Base-by-base conservation (phyloP, 2,113 vertebrate species). In the Rhineura floridana region DNA sequence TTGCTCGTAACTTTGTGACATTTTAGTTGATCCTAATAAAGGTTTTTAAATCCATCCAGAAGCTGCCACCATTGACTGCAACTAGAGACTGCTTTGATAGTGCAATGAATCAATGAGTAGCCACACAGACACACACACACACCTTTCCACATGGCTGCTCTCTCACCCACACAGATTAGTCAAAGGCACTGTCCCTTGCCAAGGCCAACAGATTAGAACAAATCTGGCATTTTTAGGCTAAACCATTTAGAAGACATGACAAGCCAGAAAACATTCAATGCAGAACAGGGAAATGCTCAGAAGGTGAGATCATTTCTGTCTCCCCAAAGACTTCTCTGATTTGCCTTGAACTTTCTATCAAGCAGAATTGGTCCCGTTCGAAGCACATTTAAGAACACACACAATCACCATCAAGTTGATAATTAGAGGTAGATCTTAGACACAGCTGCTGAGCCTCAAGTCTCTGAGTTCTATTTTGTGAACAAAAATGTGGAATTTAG, bases 241-340 rank as follows among this genome's bases (percentile, higher is more conserved):
- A 81, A 3, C 23, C 70, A 48, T 62, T 91, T 50, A 52, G 19
- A 87, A 87, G 0, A 87, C 23, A 77, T 42, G 15, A 83, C 15
- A 46, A 36, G 50, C 67, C 85, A 89, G 90, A 87, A 88, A 89
- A 25, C 88, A 78, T 17, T 86, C 67, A 88, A n/a, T 63, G 25
- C 10, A 87, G 73, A 80, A 88, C 50, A 44, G 10, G 87, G 77
- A 87, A 91, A 87, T 13, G 62, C 84, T 69, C 46, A 30, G 79
- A 81, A 36, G 42, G 81, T 85, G 59, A 86, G 72, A 63, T 89
- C 36, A 67, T 85, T 87, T 86, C n/a, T 44, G 83, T 52, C 65
- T 89, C 46, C 78, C 79, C 62, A 76, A 59, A 36, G 46, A 3
- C 0, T 88, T 78, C 42, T 36, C 81, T 73, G 44, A 88, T 80